Conservation (phyloP, 1,140 invertebrate species). For the Zaprionus vittiger region DNA sequence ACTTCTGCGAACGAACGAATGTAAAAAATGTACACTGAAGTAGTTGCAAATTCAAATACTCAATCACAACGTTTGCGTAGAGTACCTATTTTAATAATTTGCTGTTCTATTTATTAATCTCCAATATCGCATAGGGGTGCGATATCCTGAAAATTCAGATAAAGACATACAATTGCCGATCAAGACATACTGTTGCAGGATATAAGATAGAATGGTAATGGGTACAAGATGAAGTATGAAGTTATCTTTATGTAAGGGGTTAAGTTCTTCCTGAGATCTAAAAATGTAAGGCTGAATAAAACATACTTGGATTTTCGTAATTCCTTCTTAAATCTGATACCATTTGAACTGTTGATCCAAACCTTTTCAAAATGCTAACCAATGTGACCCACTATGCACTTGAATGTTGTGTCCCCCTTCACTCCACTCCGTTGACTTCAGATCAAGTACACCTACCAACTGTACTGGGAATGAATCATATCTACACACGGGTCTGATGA, state of each 20-base stretch:
- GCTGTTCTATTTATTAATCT: background rate
- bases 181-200: background rate
- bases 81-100: conserved; percentile 19
- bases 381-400: background rate
- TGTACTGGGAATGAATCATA: background rate
- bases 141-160: background rate
- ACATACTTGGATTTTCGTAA: background rate
- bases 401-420: background rate
- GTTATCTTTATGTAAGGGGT: too few species aligned
- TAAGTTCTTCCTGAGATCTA: background rate
- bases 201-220: background rate
- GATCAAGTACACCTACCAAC: background rate
- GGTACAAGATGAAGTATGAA: background rate
- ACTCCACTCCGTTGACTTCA: background rate
- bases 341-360: background rate
- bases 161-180: too few species aligned
- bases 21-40: conserved; percentile 56
- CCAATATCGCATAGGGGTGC: background rate
- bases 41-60: conserved; percentile 76
- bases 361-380: background rate
- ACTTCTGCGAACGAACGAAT: conserved; percentile 49
- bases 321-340: background rate
- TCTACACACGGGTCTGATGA: background rate
- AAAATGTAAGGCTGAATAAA: background rate
- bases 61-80: conserved; percentile 59